Evolutionary conservation across 2,113 vertebrate genomes (phyloP).

Genomic region (Aegotheles bennettii): DNA sequence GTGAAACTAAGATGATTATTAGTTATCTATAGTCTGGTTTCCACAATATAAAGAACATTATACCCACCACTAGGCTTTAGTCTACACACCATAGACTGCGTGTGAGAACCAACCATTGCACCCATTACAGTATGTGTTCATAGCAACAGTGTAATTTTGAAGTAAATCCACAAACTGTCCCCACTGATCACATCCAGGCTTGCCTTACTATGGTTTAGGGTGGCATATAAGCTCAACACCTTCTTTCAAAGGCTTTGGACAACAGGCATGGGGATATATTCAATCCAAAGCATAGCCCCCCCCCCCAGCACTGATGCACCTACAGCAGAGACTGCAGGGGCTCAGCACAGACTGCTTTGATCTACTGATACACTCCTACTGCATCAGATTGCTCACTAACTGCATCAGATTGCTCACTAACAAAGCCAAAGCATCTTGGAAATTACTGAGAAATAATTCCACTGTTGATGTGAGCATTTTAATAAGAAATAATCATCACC

Average conservation of each 20-base stretch:
- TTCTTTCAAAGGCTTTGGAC: neutral
- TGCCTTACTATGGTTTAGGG: neutral
- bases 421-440: neutral
- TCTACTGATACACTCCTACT: neutral
- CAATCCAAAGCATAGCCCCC: neutral
- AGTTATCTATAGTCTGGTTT: neutral
- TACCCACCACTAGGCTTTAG: neutral
- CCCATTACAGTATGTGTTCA: neutral
- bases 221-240: neutral
- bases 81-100: too few relatives aligned
- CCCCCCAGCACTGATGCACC: neutral
- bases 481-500: neutral
- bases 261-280: neutral
- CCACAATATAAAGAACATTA: neutral
- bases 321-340: neutral
- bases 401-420: neutral
- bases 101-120: neutral
- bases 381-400: neutral
- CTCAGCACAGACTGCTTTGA: neutral
- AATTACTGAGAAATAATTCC: neutral
- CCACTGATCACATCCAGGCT: neutral
- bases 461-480: neutral
- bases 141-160: neutral
- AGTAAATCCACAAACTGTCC: neutral
- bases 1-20: neutral